These are phyloP conservation scores for Smutsia gigantea DNA, from an alignment of 2,797 vertebrate genomes.

Conservation along the genomic window DNA sequence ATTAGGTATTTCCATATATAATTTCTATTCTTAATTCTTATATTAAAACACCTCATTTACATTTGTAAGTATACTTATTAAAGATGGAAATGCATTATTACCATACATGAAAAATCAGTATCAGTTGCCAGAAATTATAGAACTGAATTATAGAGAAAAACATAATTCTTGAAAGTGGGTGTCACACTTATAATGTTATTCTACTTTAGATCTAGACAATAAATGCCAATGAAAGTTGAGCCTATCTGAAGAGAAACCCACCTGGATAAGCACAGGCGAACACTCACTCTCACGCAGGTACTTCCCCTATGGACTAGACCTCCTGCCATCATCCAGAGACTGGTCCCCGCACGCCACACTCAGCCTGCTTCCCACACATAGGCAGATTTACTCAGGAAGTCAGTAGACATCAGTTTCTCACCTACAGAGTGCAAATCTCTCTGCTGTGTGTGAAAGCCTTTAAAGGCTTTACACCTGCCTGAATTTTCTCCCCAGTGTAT, in stretches of 20 bases:
- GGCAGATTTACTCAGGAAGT: background rate
- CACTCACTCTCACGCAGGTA: rapidly evolving
- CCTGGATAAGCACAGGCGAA: background rate
- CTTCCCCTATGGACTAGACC: background rate
- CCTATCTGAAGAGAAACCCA: background rate
- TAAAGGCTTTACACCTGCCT: background rate
- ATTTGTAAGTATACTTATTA: background rate
- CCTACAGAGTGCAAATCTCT: background rate
- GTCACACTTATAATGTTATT: background rate
- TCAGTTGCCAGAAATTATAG: background rate
- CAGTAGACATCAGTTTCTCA: background rate
- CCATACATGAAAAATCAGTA: background rate
- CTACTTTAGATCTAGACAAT: background rate
- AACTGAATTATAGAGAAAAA: background rate
- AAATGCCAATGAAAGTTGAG: background rate
- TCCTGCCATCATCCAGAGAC: background rate
- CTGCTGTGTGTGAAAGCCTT: background rate
- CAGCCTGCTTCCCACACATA: background rate
- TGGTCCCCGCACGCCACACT: background rate
- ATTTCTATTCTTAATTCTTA: background rate
- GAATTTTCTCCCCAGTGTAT: background rate
- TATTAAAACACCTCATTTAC: background rate
- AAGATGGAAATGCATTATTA: background rate
- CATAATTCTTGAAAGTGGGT: background rate
- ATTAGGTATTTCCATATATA: background rate